Conservation (phyloP, 2,888 invertebrate species). For the Cylindroiulus punctatus region DNA sequence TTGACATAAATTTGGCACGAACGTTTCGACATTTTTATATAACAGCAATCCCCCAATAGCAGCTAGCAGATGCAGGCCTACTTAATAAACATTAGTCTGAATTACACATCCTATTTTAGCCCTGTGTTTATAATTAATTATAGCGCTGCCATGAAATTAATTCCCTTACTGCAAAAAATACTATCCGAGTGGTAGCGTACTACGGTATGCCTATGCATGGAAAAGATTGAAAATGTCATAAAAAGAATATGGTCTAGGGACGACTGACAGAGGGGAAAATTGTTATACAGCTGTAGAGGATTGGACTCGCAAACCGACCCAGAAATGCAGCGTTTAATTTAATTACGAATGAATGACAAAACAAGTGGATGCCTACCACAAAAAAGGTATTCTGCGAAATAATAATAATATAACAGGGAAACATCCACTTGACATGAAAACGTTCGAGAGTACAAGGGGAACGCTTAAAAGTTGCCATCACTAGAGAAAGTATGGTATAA, state of each 20-base stretch:
- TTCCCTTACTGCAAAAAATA: not conserved
- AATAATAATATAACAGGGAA: not conserved
- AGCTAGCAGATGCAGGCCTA: conserved; percentile 21
- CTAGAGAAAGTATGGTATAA: not conserved
- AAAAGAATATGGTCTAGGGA: conserved; percentile 10
- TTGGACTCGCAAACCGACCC: conserved; percentile 24
- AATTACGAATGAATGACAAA: conserved; percentile 32
- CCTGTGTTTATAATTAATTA: conserved; percentile 34
- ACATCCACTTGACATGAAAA: not conserved
- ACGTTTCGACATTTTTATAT: conserved; percentile 21
- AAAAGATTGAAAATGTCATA: not conserved
- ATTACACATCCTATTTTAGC: not conserved
- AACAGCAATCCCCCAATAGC: not conserved
- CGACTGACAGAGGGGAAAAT: conserved; percentile 25
- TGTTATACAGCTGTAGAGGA: not conserved
- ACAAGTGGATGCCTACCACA: not conserved
- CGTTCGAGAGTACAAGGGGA: not conserved
- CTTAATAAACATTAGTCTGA: conserved; percentile 35
- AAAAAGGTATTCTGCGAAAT: not conserved
- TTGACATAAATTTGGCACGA: conserved; percentile 30
- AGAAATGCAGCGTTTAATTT: not conserved
- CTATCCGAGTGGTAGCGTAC: not conserved
- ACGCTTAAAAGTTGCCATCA: not conserved
- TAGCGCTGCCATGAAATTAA: not conserved
- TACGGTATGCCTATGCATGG: not conserved